Conservation (phyloP, 2,888 invertebrate genomes). For the Yponomeuta cagnagella region DNA sequence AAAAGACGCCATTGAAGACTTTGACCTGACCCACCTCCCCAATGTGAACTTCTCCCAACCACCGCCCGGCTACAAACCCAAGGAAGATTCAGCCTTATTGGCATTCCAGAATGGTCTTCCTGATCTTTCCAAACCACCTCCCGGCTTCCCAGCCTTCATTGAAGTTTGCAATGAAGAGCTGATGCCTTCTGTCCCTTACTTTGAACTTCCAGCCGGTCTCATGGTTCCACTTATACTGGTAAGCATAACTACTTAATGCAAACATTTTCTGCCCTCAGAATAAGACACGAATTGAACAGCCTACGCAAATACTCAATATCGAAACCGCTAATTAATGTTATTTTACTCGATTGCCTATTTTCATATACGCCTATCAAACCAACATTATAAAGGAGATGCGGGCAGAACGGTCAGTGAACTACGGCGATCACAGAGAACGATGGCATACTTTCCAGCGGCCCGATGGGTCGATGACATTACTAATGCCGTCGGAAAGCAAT, state of each 20-base stretch:
- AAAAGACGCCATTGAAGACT: constrained; percentile 35
- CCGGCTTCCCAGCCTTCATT: constrained; percentile 80
- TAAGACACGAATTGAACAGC: no score
- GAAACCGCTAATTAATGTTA: no score
- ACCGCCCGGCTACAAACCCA: constrained; percentile 61
- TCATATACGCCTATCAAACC: no score
- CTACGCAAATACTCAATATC: no score
- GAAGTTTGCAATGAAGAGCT: constrained; percentile 80
- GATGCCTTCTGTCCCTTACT: constrained; percentile 95
- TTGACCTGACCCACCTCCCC: constrained; percentile 51
- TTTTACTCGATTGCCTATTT: no score
- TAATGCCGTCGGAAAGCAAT: no score
- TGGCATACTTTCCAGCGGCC: no score
- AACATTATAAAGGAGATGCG: no score
- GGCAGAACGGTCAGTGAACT: no score
- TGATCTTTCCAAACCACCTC: constrained; percentile 91
- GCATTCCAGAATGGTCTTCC: constrained; percentile 80
- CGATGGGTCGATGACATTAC: no score
- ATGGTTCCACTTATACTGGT: constrained; percentile 98
- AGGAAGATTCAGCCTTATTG: constrained; percentile 39
- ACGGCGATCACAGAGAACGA: no score
- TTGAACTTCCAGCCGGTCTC: constrained; percentile 96
- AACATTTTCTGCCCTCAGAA: constrained; percentile 3
- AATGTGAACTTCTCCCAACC: constrained; percentile 68
- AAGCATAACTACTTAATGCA: constrained; percentile 27